Percentiles rank a stretch among this genome's conserved stretches.
phyloP scores from a whole-genome alignment of 2,113 vertebrate species.

The Jacana jacana region DNA sequence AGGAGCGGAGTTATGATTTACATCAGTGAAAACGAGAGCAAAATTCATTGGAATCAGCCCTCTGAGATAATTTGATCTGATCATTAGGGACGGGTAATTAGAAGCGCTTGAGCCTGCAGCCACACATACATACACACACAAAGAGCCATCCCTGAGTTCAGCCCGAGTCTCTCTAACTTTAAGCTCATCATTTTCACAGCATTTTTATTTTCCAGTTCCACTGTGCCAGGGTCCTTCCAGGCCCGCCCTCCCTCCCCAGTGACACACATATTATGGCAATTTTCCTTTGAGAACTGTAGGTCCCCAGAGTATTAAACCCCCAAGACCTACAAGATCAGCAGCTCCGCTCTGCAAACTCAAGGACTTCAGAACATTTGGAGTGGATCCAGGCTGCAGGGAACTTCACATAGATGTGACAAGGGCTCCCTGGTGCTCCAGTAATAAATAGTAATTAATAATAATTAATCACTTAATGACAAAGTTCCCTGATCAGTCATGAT shows the following conservation, averaged over 20 bases:
- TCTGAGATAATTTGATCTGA: not conserved
- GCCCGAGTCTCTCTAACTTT: not conserved
- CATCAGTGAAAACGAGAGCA: not conserved
- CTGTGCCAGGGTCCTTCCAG: not conserved
- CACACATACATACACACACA: not conserved
- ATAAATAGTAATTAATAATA: constrained; percentile 44
- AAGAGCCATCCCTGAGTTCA: not conserved
- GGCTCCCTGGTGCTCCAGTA: not conserved
- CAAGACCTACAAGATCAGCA: not conserved
- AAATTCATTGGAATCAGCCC: not conserved
- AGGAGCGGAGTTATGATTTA: not conserved
- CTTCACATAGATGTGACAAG: not conserved
- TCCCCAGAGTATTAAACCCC: not conserved
- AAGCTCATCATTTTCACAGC: not conserved
- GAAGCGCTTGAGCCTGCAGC: not conserved
- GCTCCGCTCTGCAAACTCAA: not conserved
- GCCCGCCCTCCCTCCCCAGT: not conserved
- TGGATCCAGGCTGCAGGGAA: not conserved
- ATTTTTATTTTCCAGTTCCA: not conserved
- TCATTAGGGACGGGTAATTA: not conserved
- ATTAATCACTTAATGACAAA: constrained; percentile 5
- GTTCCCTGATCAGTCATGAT: not conserved
- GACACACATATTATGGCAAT: not conserved
- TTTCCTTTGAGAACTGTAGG: not conserved
- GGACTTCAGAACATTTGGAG: constrained; percentile 21